Evolutionary conservation across 2,113 vertebrate genomes (phyloP).

Genomic region (Taurulus bubalis): DNA sequence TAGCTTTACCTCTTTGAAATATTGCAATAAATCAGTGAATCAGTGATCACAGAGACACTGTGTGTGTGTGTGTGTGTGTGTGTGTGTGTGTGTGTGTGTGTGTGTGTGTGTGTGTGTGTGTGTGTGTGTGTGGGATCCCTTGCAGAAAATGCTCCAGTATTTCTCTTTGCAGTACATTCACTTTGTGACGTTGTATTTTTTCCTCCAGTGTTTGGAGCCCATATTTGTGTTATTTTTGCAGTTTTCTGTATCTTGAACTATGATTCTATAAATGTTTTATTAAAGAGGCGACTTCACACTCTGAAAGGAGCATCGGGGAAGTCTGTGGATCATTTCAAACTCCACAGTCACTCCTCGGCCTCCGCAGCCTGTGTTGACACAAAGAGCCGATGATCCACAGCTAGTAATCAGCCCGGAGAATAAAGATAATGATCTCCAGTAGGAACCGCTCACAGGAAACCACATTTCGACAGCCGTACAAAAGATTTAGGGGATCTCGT

Average conservation of each 20-base stretch:
- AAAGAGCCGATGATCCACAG: neutral
- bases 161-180: neutral
- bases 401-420: neutral
- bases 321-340: neutral
- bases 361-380: neutral
- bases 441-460: neutral
- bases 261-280: neutral
- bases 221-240: neutral
- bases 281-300: neutral
- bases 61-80: neutral
- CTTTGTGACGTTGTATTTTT: neutral
- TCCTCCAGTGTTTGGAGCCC: neutral
- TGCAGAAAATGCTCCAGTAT: neutral
- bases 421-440: neutral
- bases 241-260: neutral
- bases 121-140: neutral
- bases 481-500: neutral
- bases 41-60: conserved; percentile 18
- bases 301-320: neutral
- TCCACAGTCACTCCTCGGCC: neutral
- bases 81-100: conserved; percentile 6
- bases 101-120: neutral
- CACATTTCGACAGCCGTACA: neutral
- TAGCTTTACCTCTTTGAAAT: conserved; percentile 34
- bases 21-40: conserved; percentile 29